phyloP scores from a whole-genome alignment of 2,113 vertebrate species.

The Anser brachyrhynchus region DNA sequence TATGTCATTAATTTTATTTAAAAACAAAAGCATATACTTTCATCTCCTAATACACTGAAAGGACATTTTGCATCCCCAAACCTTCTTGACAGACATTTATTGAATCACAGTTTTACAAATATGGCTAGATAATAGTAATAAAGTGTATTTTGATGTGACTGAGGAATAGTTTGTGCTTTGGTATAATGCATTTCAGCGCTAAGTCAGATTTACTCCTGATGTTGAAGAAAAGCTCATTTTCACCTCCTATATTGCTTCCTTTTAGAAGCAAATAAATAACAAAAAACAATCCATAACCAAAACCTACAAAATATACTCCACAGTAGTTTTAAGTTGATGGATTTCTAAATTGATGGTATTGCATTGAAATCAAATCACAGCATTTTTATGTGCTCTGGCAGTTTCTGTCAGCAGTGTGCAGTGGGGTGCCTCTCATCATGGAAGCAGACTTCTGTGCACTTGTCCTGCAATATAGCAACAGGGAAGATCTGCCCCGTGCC shows the following conservation, averaged over 20 bases:
- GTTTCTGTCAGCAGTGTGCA: not conserved
- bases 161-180: not conserved
- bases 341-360: not conserved
- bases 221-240: not conserved
- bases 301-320: not conserved
- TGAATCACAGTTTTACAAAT: rapidly evolving
- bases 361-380: not conserved
- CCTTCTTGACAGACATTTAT: not conserved
- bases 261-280: not conserved
- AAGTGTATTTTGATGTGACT: not conserved
- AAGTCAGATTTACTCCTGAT: not conserved
- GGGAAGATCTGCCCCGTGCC: not conserved
- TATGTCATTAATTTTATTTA: too few relatives aligned
- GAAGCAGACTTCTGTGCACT: not conserved
- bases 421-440: not conserved
- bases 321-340: not conserved
- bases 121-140: not conserved
- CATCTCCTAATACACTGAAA: not conserved
- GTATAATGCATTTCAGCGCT: not conserved
- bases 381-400: not conserved
- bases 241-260: not conserved
- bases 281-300: not conserved
- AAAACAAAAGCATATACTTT: not conserved
- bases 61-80: not conserved
- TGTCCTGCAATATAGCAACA: not conserved